Evolutionary conservation across 2,888 invertebrate species (phyloP).

Genomic region (Rhagonycha lutea): DNA sequence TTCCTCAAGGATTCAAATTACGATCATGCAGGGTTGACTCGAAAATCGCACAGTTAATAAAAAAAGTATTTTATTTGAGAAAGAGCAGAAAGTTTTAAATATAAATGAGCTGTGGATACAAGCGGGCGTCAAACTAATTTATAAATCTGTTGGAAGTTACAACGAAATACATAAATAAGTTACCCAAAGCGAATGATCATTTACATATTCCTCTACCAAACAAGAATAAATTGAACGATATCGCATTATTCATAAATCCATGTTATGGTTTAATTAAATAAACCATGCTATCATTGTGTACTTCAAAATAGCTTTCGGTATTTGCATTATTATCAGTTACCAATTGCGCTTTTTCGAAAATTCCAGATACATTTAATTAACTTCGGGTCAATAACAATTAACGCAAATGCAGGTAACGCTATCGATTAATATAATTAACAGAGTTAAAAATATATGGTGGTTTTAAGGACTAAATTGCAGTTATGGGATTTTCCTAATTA

Average conservation of each 20-base stretch:
- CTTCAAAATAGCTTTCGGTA: background rate
- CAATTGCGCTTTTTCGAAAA: background rate
- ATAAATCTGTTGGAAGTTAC: background rate
- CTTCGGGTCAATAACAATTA: background rate
- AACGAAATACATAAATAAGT: background rate
- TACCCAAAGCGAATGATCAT: background rate
- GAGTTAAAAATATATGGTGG: background rate
- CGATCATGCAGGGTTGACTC: background rate
- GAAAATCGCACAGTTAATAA: background rate
- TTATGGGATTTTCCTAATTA: background rate
- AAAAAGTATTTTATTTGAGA: background rate
- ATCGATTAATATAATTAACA: background rate
- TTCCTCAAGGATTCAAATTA: background rate
- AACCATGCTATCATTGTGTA: background rate
- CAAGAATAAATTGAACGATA: background rate
- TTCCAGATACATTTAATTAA: background rate
- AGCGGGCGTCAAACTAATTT: background rate
- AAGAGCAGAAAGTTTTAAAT: background rate
- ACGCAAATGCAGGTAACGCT: background rate
- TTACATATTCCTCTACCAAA: background rate
- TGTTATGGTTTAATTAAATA: background rate
- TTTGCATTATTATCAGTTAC: background rate
- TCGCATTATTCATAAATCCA: background rate
- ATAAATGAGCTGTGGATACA: background rate
- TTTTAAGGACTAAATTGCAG: too few relatives aligned